phyloP scores from a whole-genome alignment of 1,140 invertebrate species.

The Zaprionus taronus region DNA sequence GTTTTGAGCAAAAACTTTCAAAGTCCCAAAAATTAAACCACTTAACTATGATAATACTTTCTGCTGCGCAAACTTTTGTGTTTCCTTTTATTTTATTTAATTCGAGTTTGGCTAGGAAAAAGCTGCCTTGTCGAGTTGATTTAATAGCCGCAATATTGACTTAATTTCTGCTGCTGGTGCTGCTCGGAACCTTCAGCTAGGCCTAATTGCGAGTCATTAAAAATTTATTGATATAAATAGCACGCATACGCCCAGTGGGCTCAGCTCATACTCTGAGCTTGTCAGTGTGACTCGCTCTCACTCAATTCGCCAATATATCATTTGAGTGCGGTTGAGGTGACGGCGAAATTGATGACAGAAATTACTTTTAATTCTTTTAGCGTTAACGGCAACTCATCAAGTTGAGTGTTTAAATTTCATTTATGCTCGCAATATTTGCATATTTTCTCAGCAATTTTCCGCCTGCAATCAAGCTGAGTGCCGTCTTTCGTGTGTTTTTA shows the following conservation, averaged over 20 bases:
- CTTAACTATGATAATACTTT: conserved; percentile 4
- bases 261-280: neutral
- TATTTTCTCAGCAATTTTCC: conserved; percentile 23
- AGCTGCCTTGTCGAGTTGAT: conserved; percentile 22
- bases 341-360: conserved; percentile 66
- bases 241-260: conserved; percentile 39
- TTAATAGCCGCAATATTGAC: conserved; percentile 39
- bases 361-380: conserved; percentile 77
- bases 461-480: conserved; percentile 68
- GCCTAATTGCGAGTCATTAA: conserved; percentile 68
- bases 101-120: neutral
- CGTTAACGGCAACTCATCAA: conserved; percentile 80
- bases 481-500: neutral
- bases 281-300: neutral
- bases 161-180: conserved; percentile 13
- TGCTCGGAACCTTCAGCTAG: conserved; percentile 4
- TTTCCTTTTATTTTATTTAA: conserved; percentile 11
- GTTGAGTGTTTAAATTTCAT: conserved; percentile 77
- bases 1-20: neutral
- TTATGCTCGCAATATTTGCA: conserved; percentile 56
- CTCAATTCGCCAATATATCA: conserved; percentile 25
- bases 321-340: conserved; percentile 21
- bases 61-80: neutral
- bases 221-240: conserved; percentile 72
- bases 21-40: neutral